Evolutionary conservation across 2,797 vertebrate genomes (phyloP).

Genomic region (Rhabdomys pumilio): DNA sequence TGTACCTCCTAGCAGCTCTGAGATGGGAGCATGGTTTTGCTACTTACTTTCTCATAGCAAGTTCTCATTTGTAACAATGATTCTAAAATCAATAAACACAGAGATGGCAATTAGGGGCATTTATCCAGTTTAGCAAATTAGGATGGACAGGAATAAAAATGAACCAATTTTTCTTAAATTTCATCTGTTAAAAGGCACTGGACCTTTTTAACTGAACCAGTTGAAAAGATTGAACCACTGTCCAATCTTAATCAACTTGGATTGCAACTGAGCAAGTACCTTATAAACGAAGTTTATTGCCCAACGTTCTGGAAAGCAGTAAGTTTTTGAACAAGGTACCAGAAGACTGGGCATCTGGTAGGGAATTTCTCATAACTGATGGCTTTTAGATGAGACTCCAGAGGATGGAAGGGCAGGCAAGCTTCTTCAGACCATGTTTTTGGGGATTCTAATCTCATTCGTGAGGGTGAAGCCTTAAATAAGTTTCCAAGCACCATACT

Average conservation of each 20-base stretch:
- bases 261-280: not conserved
- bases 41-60: not conserved
- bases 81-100: constrained; percentile 41
- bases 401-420: not conserved
- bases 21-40: not conserved
- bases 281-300: not conserved
- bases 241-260: not conserved
- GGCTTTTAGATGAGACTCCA: not conserved
- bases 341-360: too few relatives aligned
- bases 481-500: not conserved
- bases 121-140: constrained; percentile 13
- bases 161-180: not conserved
- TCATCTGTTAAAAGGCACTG: not conserved
- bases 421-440: not conserved
- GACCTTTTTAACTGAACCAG: not conserved
- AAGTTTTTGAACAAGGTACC: not conserved
- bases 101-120: not conserved
- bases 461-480: not conserved
- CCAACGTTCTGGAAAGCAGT: not conserved
- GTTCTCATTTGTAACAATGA: not conserved
- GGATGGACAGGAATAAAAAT: not conserved
- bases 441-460: not conserved
- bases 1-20: not conserved
- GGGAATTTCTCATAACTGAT: not conserved
- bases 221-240: not conserved